A percentile compares a stretch with the other conserved stretches of the same genome.
Conservation (phyloP, 2,797 vertebrate genomes). For the Cichlasoma orientale region DNA sequence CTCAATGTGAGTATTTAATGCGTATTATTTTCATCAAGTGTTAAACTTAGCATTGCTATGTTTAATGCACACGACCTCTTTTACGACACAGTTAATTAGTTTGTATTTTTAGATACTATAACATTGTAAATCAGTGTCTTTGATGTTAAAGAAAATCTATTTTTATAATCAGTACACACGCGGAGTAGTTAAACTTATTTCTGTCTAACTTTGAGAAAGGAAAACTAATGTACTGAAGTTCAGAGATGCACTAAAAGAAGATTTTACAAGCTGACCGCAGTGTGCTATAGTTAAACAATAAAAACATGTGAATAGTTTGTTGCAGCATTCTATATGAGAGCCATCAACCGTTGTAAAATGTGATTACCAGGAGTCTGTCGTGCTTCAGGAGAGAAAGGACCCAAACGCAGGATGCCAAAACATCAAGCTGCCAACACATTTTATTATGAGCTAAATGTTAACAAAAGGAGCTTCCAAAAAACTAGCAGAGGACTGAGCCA, state of each 20-base stretch:
- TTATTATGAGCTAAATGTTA: neutral
- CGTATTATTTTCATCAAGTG: neutral
- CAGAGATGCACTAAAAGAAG: neutral
- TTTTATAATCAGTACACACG: neutral
- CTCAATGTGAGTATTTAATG: slow-evolving; percentile 2
- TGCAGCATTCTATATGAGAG: neutral
- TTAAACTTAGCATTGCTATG: slow-evolving; percentile 1
- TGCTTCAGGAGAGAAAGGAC: neutral
- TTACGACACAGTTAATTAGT: neutral
- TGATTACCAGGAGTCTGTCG: neutral
- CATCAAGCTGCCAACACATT: neutral
- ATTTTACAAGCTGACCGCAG: neutral
- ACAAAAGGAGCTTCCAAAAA: neutral
- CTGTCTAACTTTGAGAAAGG: neutral
- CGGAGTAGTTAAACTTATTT: neutral
- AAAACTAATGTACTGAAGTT: neutral
- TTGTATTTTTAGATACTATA: slow-evolving; percentile 2
- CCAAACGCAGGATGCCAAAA: neutral
- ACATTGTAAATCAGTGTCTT: neutral
- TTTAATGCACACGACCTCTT: neutral
- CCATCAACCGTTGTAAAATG: neutral
- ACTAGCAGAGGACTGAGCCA: neutral
- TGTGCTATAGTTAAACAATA: neutral
- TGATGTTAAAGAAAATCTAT: neutral
- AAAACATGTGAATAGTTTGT: neutral